These are phyloP conservation scores for Trichomalopsis sarcophagae DNA, from an alignment of 1,140 invertebrate species.

Conservation along the genomic window DNA sequence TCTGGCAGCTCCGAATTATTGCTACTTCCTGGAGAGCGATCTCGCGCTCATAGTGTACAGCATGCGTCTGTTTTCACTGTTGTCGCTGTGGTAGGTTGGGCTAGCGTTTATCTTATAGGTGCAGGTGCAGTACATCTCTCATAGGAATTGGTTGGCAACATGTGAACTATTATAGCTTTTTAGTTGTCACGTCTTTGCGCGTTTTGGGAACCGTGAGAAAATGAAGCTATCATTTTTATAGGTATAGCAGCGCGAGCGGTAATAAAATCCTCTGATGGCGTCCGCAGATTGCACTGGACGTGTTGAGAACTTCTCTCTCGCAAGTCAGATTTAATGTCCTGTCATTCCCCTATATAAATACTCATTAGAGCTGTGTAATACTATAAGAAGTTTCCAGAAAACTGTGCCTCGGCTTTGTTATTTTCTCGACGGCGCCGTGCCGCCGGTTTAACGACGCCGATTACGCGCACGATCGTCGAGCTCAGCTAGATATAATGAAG, in stretches of 20 bases:
- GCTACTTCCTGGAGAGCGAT: conserved; percentile 31
- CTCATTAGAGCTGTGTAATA: conserved; percentile 12
- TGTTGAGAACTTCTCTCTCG: neutral
- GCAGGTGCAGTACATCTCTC: neutral
- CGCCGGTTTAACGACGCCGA: conserved; percentile 60
- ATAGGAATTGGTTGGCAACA: conserved; percentile 1
- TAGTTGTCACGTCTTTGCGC: neutral
- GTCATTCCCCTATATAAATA: conserved; percentile 23
- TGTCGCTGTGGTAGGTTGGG: conserved; percentile 20
- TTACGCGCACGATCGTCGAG: conserved; percentile 61
- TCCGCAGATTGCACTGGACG: conserved; percentile 5
- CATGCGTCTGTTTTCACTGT: conserved; percentile 5
- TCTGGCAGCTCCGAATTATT: conserved; percentile 25
- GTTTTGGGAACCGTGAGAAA: neutral
- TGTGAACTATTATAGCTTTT: neutral
- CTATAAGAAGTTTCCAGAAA: conserved; percentile 61
- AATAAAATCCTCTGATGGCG: conserved; percentile 3
- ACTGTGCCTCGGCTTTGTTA: conserved; percentile 59
- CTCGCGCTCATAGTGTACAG: neutral
- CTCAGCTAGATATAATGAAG: conserved; percentile 58
- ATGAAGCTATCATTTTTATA: conserved; percentile 3
- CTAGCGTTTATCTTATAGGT: neutral
- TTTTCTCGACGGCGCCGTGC: conserved; percentile 57
- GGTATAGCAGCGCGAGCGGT: neutral
- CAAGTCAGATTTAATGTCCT: conserved; percentile 9